Base-by-base conservation (phyloP, 1,140 invertebrate species). In the Cyphomyrmex costatus region DNA sequence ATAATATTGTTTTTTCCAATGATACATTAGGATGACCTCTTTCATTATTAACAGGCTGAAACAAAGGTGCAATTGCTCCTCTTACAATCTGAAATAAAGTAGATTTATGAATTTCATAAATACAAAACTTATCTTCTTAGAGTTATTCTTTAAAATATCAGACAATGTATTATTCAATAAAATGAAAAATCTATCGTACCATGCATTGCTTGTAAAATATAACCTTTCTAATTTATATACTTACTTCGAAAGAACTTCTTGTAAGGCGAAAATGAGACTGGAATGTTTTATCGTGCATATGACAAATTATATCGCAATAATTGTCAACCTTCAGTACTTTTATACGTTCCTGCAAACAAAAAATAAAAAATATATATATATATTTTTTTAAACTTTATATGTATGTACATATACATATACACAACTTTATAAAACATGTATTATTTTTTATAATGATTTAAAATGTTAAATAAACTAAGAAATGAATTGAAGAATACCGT, bases 11-110 rank as follows among this genome's bases (percentile, higher is more conserved):
- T 27, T 71, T 71, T 16, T 71, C 49, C n/a, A 70, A 70, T 0
- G 42, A 12, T 49, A 70, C 21, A 70, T 70, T 70, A 70, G 42
- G 42, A 66, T 46, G 65, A 36, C n/a, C n/a, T 70, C 66, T 42
- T 16, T 70, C 10, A 49, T 42, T 68, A 16, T 68, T 49, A 16
- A 19, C 27, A 27, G 42, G 21, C 12, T 70, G 12, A 70, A 70
- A 42, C 5, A 49, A 16, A 70, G 21, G 66, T 0, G 21, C n/a
- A 46, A 68, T 16, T 68, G 33, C 19, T 68, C n/a, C 46, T 42
- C 36, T 24, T 10, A 68, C 33, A 68, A 68, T 21, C 65, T 68
- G 8, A 66, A 49, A 49, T 12, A 49, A 49, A 14, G 46, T 49
- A 49, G 10, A 16, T 49, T 49, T 49, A 49, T 49, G 3, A 49